Evolutionary conservation across 2,888 invertebrate genomes (phyloP).

Genomic region (Pristionchus exspectatus): DNA sequence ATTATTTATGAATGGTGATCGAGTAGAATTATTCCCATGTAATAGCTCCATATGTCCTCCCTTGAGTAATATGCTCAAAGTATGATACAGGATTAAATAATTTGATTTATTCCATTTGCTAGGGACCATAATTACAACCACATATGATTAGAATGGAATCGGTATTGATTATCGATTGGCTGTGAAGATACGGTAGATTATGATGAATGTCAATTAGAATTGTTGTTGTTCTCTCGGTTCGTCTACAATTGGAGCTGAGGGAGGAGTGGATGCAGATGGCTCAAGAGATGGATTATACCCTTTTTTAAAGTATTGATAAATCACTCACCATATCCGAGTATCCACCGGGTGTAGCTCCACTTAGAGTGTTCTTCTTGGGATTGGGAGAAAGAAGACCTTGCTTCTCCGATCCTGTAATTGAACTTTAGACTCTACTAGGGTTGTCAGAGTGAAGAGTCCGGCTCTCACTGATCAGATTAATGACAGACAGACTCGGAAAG

Average conservation of each 20-base stretch:
- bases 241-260: slow-evolving; percentile 22
- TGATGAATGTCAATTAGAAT: not conserved
- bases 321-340: not conserved
- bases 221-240: slow-evolving; percentile 22
- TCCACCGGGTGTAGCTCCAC: not conserved
- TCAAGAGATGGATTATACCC: not conserved
- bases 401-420: slow-evolving; percentile 12
- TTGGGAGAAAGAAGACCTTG: not conserved
- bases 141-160: not conserved
- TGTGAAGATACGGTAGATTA: not conserved
- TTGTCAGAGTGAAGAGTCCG: no score
- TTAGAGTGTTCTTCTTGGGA: slow-evolving; percentile 27
- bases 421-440: no score
- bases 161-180: not conserved
- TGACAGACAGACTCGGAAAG: no score
- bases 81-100: no score
- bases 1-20: no score
- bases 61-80: no score
- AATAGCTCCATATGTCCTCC: no score
- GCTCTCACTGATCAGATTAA: not conserved
- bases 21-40: no score
- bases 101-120: no score
- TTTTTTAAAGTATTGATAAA: not conserved
- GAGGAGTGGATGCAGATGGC: not conserved
- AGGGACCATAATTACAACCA: slow-evolving; percentile 17